These are phyloP conservation scores for Ormyrus pomaceus DNA, from an alignment of 2,888 invertebrate genomes.

Conservation along the genomic window DNA sequence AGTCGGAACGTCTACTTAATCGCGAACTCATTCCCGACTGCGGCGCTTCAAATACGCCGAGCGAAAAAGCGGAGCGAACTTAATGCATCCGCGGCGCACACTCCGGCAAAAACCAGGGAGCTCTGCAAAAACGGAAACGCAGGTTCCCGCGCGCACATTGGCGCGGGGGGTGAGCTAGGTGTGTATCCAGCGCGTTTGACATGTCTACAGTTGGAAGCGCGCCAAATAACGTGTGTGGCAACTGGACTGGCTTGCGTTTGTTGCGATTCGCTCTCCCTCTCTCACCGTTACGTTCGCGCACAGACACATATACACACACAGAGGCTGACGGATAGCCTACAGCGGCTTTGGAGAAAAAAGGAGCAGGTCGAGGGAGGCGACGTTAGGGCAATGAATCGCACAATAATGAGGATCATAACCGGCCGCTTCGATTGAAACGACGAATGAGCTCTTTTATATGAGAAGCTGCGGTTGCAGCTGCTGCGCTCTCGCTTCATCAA, in stretches of 20 bases:
- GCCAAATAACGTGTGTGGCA: slow-evolving; percentile 69
- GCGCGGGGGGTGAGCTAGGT: slow-evolving; percentile 10
- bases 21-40: not conserved
- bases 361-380: not conserved
- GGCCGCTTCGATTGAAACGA: slow-evolving; percentile 12
- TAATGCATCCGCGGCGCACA: slow-evolving; percentile 1
- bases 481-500: not conserved
- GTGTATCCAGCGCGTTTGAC: slow-evolving; percentile 54
- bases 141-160: slow-evolving; percentile 36
- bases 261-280: no score
- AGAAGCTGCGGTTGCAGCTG: not conserved
- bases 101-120: not conserved
- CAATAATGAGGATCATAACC: slow-evolving; percentile 36
- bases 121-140: slow-evolving; percentile 15
- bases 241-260: slow-evolving; percentile 39
- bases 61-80: slow-evolving; percentile 8
- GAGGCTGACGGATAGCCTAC: not conserved
- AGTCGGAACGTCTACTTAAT: not conserved
- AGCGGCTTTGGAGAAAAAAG: slow-evolving; percentile 14
- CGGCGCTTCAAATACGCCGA: not conserved
- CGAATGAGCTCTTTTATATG: slow-evolving; percentile 9
- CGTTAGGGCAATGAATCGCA: slow-evolving; percentile 11
- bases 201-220: slow-evolving; percentile 66
- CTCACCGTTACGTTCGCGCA: no score
- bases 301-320: slow-evolving; percentile 13